Evolutionary conservation across 2,888 invertebrate species (phyloP).

Genomic region (Teleogryllus oceanicus): DNA sequence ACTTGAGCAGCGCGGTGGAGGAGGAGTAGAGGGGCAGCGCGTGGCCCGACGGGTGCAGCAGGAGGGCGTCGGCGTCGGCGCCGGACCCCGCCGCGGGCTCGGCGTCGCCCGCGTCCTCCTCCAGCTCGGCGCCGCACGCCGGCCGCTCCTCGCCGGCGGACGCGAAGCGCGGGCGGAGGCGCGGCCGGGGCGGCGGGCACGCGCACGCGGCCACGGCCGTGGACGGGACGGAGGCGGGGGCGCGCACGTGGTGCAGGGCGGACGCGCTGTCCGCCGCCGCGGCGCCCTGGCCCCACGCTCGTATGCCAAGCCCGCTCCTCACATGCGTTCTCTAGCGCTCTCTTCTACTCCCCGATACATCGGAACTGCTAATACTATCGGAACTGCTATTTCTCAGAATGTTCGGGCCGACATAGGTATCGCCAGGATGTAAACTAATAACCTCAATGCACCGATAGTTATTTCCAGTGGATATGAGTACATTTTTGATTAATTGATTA

Average conservation of each 20-base stretch:
- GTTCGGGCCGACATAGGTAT: too few relatives aligned
- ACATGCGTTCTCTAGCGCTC: too few relatives aligned
- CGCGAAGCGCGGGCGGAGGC: background rate
- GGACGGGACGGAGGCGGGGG: background rate
- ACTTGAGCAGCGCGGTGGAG: slow-evolving; percentile 5
- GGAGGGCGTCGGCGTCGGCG: background rate
- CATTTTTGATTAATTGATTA: too few relatives aligned
- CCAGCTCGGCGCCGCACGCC: background rate
- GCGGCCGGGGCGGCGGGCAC: background rate
- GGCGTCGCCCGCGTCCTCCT: background rate
- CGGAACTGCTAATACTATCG: too few relatives aligned
- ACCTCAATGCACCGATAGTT: too few relatives aligned
- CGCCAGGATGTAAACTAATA: too few relatives aligned
- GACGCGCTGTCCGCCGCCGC: too few relatives aligned
- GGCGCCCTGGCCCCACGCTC: too few relatives aligned
- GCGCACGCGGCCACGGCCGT: background rate
- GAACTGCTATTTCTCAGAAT: too few relatives aligned
- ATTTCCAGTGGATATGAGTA: too few relatives aligned
- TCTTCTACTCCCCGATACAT: too few relatives aligned
- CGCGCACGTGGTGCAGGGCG: background rate
- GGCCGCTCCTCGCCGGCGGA: background rate
- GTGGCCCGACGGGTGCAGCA: background rate
- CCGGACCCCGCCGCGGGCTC: background rate
- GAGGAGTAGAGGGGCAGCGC: slow-evolving; percentile 1
- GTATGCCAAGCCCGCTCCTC: too few relatives aligned